These are phyloP conservation scores for Isurus oxyrinchus DNA, from an alignment of 2,113 vertebrate genomes.

Conservation along the genomic window DNA sequence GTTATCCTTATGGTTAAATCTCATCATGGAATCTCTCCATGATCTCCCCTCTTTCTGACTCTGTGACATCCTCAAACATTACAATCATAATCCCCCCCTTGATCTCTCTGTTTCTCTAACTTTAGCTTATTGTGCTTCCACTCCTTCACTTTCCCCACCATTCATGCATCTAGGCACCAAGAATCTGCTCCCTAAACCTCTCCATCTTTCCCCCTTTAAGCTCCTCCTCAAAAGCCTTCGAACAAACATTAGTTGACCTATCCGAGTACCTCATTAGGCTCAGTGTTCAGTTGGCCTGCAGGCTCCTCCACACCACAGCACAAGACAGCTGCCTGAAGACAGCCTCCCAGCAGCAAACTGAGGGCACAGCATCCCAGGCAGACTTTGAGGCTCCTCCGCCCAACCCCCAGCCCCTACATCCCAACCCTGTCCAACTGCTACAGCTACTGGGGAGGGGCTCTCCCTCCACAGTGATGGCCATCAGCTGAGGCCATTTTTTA, in stretches of 20 bases:
- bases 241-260: background rate
- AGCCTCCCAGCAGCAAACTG: no score
- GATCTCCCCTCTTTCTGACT: background rate
- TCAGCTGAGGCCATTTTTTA: no score
- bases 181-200: background rate
- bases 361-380: no score
- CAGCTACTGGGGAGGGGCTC: no score
- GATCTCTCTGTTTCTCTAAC: background rate
- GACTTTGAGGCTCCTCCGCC: no score
- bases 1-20: background rate
- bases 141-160: background rate
- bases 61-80: background rate
- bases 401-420: no score
- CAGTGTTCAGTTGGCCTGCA: no score
- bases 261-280: background rate
- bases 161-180: background rate
- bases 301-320: no score
- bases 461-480: no score
- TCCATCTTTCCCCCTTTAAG: background rate
- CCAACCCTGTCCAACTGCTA: no score
- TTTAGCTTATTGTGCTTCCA: background rate
- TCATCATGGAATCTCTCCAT: background rate
- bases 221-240: background rate
- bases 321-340: no score
- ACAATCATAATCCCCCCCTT: background rate